Base-by-base conservation (phyloP, 2,888 invertebrate species). In the Prenolepis imparis region DNA sequence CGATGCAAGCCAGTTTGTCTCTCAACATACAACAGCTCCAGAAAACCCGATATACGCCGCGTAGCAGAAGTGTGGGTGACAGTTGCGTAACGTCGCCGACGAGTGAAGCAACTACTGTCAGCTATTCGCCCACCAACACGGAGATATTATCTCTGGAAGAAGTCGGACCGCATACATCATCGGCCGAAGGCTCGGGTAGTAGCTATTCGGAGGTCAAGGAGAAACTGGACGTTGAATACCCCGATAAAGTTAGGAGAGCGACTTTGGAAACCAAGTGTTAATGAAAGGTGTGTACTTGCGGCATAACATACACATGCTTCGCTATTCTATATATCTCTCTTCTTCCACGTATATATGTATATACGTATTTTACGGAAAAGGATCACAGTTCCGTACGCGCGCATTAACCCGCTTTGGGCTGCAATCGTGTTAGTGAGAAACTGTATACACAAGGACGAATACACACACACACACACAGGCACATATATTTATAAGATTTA, bases 11-110 rank as follows among this genome's bases (percentile, higher is more conserved):
- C 11, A 93, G 92, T 85, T 88, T 93, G 11, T 93, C 93, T 32
- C 70, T 93, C 21, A 92, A 92, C 63, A 91, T 92, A 48, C 92
- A 93, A 78, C 88, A 89, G 18, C 86, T 90, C 68, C 90, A 90
- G 72, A 92, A 90, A 68, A 84, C 89, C 12, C 89, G 90, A 41
- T 88, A 89, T 5, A 84, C 91, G 9, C 90, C 91, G 44, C 90
- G 93, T 24, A 93, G 93, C 81, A 91, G 92, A 68, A 93, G 93
- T 84, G 92, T 92, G 15, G 91, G 90, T 12, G 93, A 93, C n/a
- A 93, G 93, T 81, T 94, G 94, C 84, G 92, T 93, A 18, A 94
- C 93, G 0, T 94, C 93, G 41, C 93, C 93, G 5, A 93, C 92
- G 11, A 94, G 93, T 86, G 94, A 94, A 68, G 93, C 91, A 9